Conservation (phyloP, 1,140 invertebrate genomes). For the Pogonomyrmex californicus region DNA sequence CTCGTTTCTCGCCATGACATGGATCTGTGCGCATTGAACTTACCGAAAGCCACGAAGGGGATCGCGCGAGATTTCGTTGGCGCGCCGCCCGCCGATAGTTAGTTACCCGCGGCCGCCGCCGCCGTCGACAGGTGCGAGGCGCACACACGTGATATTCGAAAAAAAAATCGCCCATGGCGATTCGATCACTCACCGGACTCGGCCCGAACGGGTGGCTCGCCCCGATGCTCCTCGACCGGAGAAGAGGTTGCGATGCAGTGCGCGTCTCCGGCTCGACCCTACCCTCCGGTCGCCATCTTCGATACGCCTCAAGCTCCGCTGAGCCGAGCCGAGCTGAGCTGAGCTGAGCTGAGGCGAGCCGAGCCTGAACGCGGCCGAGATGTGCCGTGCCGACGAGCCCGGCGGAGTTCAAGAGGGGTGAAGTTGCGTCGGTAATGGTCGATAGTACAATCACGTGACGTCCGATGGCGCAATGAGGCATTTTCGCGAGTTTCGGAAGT, state of each 20-base stretch:
- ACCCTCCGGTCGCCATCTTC: constrained; percentile 85
- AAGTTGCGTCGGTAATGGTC: constrained; percentile 32
- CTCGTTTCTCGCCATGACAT: constrained; percentile 66
- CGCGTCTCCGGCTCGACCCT: constrained; percentile 76
- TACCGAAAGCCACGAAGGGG: constrained; percentile 75
- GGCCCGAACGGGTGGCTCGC: constrained; percentile 9
- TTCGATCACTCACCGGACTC: constrained; percentile 62
- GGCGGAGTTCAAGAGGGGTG: constrained; percentile 71
- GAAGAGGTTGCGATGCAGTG: constrained; percentile 76
- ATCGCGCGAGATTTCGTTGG: constrained; percentile 62
- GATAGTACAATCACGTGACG: constrained; percentile 19
- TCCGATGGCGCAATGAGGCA: constrained; percentile 55
- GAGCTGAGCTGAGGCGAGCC: constrained; percentile 30
- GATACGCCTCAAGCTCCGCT: constrained; percentile 76
- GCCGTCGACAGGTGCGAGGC: constrained; percentile 21
- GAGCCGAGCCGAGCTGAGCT: constrained; percentile 40
- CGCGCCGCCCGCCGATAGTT: neutral
- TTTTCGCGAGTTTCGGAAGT: neutral
- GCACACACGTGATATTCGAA: constrained; percentile 10
- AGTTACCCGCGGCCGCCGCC: constrained; percentile 10
- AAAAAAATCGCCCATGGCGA: neutral
- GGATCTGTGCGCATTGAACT: constrained; percentile 86
- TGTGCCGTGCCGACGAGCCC: constrained; percentile 51
- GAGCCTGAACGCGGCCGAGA: neutral
- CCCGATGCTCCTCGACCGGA: constrained; percentile 46